phyloP scores from a whole-genome alignment of 2,797 vertebrate species.

The Eulemur albifrons region DNA sequence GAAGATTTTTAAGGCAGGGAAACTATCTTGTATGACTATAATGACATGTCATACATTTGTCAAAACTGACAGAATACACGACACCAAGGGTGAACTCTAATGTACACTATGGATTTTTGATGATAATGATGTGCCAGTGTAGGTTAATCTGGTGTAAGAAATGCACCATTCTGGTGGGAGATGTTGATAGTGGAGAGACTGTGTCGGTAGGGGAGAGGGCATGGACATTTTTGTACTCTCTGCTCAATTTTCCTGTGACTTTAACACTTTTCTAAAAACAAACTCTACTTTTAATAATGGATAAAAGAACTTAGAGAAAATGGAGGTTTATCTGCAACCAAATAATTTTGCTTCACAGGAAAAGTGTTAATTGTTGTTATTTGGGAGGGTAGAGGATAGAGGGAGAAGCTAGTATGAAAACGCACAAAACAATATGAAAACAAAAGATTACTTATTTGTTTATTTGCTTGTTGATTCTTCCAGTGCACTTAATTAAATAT shows the following conservation, averaged over 20 bases:
- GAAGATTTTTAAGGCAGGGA: neutral
- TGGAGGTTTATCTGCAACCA: neutral
- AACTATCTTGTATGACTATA: neutral
- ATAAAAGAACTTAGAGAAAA: neutral
- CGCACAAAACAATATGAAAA: too few relatives aligned
- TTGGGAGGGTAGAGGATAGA: neutral
- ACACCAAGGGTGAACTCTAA: neutral
- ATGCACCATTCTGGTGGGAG: neutral
- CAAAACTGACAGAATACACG: neutral
- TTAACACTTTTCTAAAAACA: neutral
- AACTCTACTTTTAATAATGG: neutral
- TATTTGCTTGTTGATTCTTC: neutral
- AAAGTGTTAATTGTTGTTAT: neutral
- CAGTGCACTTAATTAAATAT: neutral
- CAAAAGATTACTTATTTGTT: neutral
- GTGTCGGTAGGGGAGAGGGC: neutral
- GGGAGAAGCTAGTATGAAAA: neutral
- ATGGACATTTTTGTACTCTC: neutral
- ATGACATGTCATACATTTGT: neutral
- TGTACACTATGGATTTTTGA: neutral
- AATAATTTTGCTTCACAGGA: neutral
- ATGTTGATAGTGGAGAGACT: neutral
- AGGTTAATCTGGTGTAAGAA: neutral
- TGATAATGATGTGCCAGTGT: neutral
- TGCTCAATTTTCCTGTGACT: neutral